Evolutionary conservation across 2,888 invertebrate genomes (phyloP), one percentile per base, ranked within the genome.

Genomic region (Taphrorychus bicolor): DNA sequence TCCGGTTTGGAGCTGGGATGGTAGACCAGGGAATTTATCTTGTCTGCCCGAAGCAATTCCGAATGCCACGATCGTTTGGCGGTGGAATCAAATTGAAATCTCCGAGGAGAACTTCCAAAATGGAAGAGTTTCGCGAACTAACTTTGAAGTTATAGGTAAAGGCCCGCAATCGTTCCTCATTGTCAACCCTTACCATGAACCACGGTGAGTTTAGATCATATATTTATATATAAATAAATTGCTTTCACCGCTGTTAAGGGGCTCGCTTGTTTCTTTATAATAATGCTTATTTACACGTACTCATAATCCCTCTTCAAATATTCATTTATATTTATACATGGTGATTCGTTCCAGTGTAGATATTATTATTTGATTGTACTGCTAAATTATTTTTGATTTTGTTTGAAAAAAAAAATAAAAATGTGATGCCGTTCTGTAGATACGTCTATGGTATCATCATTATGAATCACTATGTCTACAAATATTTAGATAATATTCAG

Each of bases 1-100:
- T 2, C 92, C 93, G 0, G 87, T 90, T 0, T 95, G 92, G 88
- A 91, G 91, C 24, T 96, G 95, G 95, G 89, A 91, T 54, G 86
- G 88, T 42, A 87, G 87, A 74, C 89, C 91, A 0, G 93, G 91
- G 1, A 96, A 96, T 81, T 85, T 96, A 4, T 93, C 92, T 67
- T 96, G 96, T 79, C 85, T 93, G 51, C 94, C 95, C n/a, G 92
- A 94, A 73, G 84, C 86, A 19, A 89, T 96, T 76, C 96, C 96
- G 2, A 96, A 96, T 80, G 96, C 96, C 0, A 95, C 95, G 5
- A 94, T 96, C 74, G 88, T 89, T 77, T 96, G 95, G 95, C 88
- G 87, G 81, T 87, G 84, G 81, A 84, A 78, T 24, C 73, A 72
- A 17, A 70, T 75, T n/a, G 74, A 75, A 64, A 75, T 79, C 16